Evolutionary conservation across 1,140 invertebrate species (phyloP).

Genomic region (Macrocentrus cingulum): DNA sequence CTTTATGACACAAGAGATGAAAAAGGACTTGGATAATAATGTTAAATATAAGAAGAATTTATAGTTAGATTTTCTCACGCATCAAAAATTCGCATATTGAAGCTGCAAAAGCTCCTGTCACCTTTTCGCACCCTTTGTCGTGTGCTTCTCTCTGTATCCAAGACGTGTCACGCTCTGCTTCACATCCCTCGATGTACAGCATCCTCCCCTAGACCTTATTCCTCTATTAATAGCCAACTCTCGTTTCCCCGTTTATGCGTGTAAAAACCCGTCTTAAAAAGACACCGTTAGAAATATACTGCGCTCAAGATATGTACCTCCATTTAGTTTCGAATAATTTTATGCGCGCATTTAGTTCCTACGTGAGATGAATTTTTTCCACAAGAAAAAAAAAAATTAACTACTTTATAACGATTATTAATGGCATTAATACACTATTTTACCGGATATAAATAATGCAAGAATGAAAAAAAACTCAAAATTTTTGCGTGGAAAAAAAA

Average conservation of each 20-base stretch:
- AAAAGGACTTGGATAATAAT: neutral
- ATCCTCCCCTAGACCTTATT: constrained; percentile 25
- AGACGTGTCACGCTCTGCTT: constrained; percentile 20
- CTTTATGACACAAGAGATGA: neutral
- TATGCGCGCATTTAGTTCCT: too few species aligned
- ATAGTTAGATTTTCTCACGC: constrained; percentile 24
- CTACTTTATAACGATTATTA: too few species aligned
- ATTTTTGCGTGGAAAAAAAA: too few species aligned
- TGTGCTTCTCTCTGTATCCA: constrained; percentile 10
- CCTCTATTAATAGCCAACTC: constrained; percentile 24
- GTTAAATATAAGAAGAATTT: constrained; percentile 7
- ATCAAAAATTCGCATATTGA: constrained; percentile 11
- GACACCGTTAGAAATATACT: neutral
- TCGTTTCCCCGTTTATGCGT: constrained; percentile 21
- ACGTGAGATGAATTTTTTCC: too few species aligned
- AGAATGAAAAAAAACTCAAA: too few species aligned
- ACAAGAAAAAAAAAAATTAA: too few species aligned
- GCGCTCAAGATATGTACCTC: too few species aligned
- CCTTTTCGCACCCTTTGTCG: constrained; percentile 24
- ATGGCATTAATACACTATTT: too few species aligned
- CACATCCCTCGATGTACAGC: constrained; percentile 19
- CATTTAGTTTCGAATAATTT: too few species aligned
- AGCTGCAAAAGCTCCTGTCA: constrained; percentile 15
- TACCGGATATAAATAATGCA: too few species aligned
- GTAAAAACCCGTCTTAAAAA: neutral